Percentiles rank a stretch among this genome's conserved stretches.
These are phyloP conservation scores for Thaleichthys pacificus DNA, from an alignment of 2,797 vertebrate species.

Conservation along the genomic window DNA sequence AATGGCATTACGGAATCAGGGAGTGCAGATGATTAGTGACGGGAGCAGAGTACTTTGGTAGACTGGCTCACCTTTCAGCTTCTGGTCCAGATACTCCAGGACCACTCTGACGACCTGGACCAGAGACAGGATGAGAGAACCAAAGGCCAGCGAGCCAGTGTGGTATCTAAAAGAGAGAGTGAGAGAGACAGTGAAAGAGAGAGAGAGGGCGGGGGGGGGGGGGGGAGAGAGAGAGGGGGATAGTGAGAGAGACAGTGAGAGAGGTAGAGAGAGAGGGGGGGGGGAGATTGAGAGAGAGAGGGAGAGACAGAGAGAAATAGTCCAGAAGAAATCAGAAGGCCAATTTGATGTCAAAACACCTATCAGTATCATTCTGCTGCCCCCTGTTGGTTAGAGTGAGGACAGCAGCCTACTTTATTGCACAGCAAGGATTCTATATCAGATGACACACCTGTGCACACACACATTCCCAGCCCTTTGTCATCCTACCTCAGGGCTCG, in stretches of 20 bases:
- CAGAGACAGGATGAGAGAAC: conserved; percentile 87
- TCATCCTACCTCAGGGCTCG: conserved; percentile 84
- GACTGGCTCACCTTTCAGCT: conserved; percentile 82
- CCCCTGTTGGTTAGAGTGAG: no score
- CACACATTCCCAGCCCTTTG: not conserved
- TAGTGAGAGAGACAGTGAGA: conserved; percentile 2
- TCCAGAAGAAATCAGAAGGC: not conserved
- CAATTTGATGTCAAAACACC: no score
- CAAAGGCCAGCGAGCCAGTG: conserved; percentile 92
- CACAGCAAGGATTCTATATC: no score
- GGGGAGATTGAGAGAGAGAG: conserved; percentile 1
- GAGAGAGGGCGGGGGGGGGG: not conserved
- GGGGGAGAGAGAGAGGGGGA: not conserved
- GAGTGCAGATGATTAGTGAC: no score
- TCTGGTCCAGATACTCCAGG: conserved; percentile 93
- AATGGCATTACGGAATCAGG: no score
- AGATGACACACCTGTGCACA: not conserved
- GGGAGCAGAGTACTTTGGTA: no score
- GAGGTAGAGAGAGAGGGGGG: not conserved
- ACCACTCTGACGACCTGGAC: conserved; percentile 89
- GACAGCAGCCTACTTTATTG: no score
- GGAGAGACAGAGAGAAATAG: conserved; percentile 2
- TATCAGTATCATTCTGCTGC: no score
- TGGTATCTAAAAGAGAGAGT: conserved; percentile 82
- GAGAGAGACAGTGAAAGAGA: conserved; percentile 12